Evolutionary conservation across 2,797 vertebrate genomes (phyloP), one percentile per base, ranked within the genome.

Genomic region (Melanotaenia boesemani): DNA sequence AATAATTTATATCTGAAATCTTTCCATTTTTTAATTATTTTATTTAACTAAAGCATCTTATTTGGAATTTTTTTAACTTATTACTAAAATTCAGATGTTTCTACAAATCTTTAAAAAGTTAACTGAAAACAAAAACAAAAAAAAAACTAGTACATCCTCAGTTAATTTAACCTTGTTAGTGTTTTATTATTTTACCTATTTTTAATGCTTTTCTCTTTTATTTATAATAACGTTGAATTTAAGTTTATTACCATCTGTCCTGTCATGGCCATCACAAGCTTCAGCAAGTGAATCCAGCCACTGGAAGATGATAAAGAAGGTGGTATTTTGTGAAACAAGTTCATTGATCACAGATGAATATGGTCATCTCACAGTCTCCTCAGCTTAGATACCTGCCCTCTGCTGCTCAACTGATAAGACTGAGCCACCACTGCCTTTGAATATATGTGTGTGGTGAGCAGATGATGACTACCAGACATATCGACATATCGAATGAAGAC

Each of bases 401-500:
- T 91, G 91, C 84, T 77, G 39, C 76, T 66, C 28, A 39, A 24
- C 89, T 87, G 90, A 93, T 91, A 93, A 91, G 73, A 63, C 46
- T 1, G 3, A 75, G 65, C 34, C 63, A 32, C 67, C 20, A 60
- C 18, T 57, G 67, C 69, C 26, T 32, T 15, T 64, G 46, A 58
- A 9, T 64, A 52, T 63, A 55, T 64, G 77, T 30, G 64, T 36
- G 63, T 1, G 4, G 32, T 37, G 62, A 60, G 63, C 6, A 65
- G 70, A 70, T 70, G 71, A 63, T 7, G 61, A 32, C 39, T 16
- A 63, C 58, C 24, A 73, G 54, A 28, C 7, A 11, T 80, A 89
- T 88, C 81, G 91, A 90, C 18, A 3, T 85, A 92, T 89, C 76
- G 87, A 88, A 77, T 24, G 41, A 64, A 58, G 59, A 20, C 5